A percentile compares a stretch with the other conserved stretches of the same genome.
These are phyloP conservation scores for Bos taurus DNA, from an alignment of 2,113 vertebrate species.

Conservation along the genomic window ARS-UCD2.0 NC_037328.1:10761001-10761500, in stretches of 20 bases:
- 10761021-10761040: not conserved
- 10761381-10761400: not conserved
- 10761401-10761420: not conserved
- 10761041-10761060: not conserved
- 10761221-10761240: not conserved
- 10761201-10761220: not conserved
- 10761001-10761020: not conserved
- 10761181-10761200: not conserved
- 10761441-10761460: not conserved
- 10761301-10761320: not conserved
- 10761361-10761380: not conserved
- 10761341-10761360: not conserved
- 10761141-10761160: not conserved
- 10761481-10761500: not conserved
- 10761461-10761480: not conserved
- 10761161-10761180: not conserved
- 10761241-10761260: rapidly evolving
- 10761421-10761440: not conserved
- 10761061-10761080: not conserved
- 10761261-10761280: not conserved
- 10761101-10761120: not conserved
- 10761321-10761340: not conserved
- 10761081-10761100: not conserved
- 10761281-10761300: not conserved
- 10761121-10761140: not conserved